Percentiles rank a stretch among this genome's conserved stretches.
Evolutionary conservation across 2,888 invertebrate species (phyloP).

Genomic region (Spilosoma lubricipeda): DNA sequence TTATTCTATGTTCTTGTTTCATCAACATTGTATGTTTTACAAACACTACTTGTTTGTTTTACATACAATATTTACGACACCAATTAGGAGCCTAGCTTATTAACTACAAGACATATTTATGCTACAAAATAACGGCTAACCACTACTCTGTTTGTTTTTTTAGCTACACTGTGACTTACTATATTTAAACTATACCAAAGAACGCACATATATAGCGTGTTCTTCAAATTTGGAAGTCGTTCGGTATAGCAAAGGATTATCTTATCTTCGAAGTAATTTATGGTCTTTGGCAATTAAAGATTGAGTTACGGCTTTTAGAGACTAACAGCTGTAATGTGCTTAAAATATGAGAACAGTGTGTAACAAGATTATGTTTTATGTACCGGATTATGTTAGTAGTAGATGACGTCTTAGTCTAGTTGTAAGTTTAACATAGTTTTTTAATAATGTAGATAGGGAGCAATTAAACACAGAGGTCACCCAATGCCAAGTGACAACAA

Average conservation of each 20-base stretch:
- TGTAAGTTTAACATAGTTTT: neutral
- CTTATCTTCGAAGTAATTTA: constrained; percentile 26
- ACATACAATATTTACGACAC: constrained; percentile 77
- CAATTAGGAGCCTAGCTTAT: constrained; percentile 79
- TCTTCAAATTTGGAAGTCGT: constrained; percentile 37
- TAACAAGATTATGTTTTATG: neutral
- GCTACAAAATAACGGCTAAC: constrained; percentile 62
- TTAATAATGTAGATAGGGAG: neutral
- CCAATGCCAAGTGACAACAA: no score
- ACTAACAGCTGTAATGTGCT: constrained; percentile 13
- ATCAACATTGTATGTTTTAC: constrained; percentile 23
- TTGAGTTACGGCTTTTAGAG: constrained; percentile 19
- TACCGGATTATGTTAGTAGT: neutral
- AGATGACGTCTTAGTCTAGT: neutral
- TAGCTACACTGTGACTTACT: constrained; percentile 64
- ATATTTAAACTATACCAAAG: constrained; percentile 53
- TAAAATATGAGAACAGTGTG: constrained; percentile 21
- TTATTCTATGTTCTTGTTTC: constrained; percentile 54
- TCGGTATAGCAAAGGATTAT: constrained; percentile 35
- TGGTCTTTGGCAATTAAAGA: constrained; percentile 21
- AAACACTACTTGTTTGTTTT: constrained; percentile 76
- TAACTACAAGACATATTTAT: constrained; percentile 76
- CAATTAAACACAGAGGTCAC: neutral
- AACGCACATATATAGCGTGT: constrained; percentile 27
- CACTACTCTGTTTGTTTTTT: constrained; percentile 64